Evolutionary conservation across 1,140 invertebrate species (phyloP).

Genomic region (Drosophila ogumai): DNA sequence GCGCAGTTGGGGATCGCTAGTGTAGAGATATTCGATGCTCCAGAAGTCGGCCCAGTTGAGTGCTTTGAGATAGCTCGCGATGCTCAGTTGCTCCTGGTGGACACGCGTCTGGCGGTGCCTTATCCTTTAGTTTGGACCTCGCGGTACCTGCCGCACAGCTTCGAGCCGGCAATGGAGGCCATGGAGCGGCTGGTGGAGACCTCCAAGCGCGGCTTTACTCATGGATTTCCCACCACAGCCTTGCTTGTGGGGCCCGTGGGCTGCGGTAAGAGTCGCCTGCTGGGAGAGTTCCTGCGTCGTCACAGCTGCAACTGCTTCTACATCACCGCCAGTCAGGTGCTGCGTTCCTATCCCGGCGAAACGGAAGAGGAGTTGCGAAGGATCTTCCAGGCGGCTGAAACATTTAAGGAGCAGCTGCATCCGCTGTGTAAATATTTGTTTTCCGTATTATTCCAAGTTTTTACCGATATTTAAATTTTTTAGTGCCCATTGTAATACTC

Average conservation of each 20-base stretch:
- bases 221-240: conserved; percentile 52
- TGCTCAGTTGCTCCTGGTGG: conserved; percentile 32
- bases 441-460: too few relatives aligned
- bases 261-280: conserved; percentile 65
- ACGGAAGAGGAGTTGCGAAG: conserved; percentile 82
- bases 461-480: neutral
- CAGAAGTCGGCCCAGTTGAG: neutral
- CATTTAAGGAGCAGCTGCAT: conserved; percentile 53
- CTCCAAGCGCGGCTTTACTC: neutral
- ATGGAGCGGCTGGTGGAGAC: conserved; percentile 57
- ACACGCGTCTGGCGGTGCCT: conserved; percentile 40
- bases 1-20: conserved; percentile 54
- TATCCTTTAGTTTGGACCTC: conserved; percentile 5
- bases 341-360: conserved; percentile 84
- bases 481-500: conserved; percentile 70
- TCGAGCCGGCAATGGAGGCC: conserved; percentile 36
- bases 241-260: conserved; percentile 68
- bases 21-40: conserved; percentile 43
- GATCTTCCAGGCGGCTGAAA: conserved; percentile 82
- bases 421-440: conserved; percentile 35
- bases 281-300: conserved; percentile 50
- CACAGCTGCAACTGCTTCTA: conserved; percentile 66
- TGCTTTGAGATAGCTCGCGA: conserved; percentile 49
- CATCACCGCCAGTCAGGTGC: conserved; percentile 59
- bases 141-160: conserved; percentile 37